Percentiles rank a stretch among this genome's conserved stretches.
phyloP scores from a whole-genome alignment of 2,797 vertebrate species.

The Hypotaenidia philippensis region DNA sequence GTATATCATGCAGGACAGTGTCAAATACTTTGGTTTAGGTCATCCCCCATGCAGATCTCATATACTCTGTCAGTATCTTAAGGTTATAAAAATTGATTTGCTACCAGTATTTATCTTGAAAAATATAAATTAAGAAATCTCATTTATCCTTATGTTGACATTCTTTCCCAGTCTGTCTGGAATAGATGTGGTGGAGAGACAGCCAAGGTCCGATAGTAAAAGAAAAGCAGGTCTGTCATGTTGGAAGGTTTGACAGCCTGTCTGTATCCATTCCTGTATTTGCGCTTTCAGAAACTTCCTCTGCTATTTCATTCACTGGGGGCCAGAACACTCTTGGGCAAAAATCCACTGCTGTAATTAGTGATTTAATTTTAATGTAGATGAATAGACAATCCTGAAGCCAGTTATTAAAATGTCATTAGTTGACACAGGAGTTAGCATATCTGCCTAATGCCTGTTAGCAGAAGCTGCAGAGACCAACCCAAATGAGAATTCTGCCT shows the following conservation, averaged over 20 bases:
- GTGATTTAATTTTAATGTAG: conserved; percentile 63
- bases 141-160: neutral
- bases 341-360: conserved; percentile 63
- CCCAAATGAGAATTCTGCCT: conserved; percentile 4
- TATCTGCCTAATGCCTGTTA: conserved; percentile 39
- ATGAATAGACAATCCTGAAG: conserved; percentile 67
- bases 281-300: conserved; percentile 37
- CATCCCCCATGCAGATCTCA: neutral
- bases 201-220: neutral
- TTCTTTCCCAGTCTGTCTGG: neutral
- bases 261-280: neutral
- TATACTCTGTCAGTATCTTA: neutral
- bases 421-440: conserved; percentile 51
- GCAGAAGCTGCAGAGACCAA: conserved; percentile 41
- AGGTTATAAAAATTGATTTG: neutral
- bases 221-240: neutral
- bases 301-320: neutral
- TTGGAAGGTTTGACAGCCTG: neutral
- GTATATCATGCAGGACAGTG: too few relatives aligned
- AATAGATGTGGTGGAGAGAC: neutral
- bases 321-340: conserved; percentile 54
- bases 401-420: conserved; percentile 69
- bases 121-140: neutral
- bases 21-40: neutral
- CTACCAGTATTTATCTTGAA: neutral